A percentile compares a stretch with the other conserved stretches of the same genome.
phyloP scores from a whole-genome alignment of 2,888 invertebrate genomes.

The Aleiodes alternator region DNA sequence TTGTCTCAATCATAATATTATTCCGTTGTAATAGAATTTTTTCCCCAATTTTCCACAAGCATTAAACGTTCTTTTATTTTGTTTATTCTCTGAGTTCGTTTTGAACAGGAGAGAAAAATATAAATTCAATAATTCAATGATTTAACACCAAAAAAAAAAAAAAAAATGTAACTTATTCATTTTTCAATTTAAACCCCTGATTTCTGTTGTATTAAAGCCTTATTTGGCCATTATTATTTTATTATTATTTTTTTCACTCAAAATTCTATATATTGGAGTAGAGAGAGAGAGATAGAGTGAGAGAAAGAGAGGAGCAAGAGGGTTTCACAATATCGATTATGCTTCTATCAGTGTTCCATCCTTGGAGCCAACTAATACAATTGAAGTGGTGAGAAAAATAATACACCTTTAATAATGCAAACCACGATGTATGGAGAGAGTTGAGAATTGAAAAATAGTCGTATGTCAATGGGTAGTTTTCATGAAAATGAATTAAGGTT shows the following conservation, averaged over 20 bases:
- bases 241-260: not conserved
- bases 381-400: no score
- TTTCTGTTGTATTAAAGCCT: slow-evolving; percentile 46
- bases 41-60: not conserved
- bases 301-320: slow-evolving; percentile 55
- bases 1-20: slow-evolving; percentile 78
- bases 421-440: no score
- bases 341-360: slow-evolving; percentile 49
- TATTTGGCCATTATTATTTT: slow-evolving; percentile 57
- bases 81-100: slow-evolving; percentile 35
- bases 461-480: no score
- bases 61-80: slow-evolving; percentile 20
- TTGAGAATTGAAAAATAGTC: no score
- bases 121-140: slow-evolving; percentile 10
- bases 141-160: not conserved
- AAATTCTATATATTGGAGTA: no score
- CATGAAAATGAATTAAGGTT: no score
- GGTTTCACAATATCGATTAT: slow-evolving; percentile 63
- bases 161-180: slow-evolving; percentile 24
- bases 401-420: no score
- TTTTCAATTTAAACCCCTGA: slow-evolving; percentile 49
- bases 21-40: slow-evolving; percentile 42
- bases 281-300: not conserved
- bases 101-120: not conserved
- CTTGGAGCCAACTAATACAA: slow-evolving; percentile 11